These are phyloP conservation scores for Scyliorhinus canicula DNA, from an alignment of 2,797 vertebrate species.

Conservation along the genomic window DNA sequence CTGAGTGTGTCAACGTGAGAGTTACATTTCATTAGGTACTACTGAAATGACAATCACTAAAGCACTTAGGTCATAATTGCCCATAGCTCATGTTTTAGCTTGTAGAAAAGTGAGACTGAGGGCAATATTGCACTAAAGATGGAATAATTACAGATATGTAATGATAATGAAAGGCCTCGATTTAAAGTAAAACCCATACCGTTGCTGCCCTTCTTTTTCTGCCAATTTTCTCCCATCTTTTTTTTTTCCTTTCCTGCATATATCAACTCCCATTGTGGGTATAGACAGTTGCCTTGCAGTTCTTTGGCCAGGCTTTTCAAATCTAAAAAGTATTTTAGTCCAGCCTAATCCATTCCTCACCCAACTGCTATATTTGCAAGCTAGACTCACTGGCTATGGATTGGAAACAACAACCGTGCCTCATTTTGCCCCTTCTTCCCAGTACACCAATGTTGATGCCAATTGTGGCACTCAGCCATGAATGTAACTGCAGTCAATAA, in stretches of 20 bases:
- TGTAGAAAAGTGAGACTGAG: neutral
- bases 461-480: neutral
- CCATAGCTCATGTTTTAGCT: neutral
- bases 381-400: neutral
- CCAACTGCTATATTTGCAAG: neutral
- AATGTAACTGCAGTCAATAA: neutral
- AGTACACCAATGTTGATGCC: neutral
- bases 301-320: neutral
- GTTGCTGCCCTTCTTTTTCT: neutral
- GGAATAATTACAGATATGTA: neutral
- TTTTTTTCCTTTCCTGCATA: neutral
- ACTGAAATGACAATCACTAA: neutral
- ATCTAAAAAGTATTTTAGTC: neutral
- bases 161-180: neutral
- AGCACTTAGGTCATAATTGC: neutral
- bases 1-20: neutral
- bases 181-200: neutral
- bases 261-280: neutral
- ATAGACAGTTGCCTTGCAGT: neutral
- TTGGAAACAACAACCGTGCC: neutral
- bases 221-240: neutral
- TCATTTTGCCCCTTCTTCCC: neutral
- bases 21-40: neutral
- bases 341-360: neutral
- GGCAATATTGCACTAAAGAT: neutral